Evolutionary conservation across 2,113 vertebrate genomes (phyloP).

Genomic region (Hipposideros armiger): DNA sequence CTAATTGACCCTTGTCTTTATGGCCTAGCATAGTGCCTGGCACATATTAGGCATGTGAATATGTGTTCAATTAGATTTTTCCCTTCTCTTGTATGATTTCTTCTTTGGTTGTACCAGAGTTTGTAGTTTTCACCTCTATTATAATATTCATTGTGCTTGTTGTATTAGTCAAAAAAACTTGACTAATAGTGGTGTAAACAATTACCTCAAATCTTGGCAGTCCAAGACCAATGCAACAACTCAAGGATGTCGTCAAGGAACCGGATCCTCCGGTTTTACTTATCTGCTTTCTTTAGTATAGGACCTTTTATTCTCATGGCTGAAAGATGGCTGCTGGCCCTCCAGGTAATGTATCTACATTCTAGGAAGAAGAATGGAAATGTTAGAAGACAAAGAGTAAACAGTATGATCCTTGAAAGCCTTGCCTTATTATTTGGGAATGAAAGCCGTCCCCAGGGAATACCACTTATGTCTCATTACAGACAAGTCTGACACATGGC

Average conservation of each 20-base stretch:
- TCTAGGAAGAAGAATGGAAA: neutral
- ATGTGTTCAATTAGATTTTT: neutral
- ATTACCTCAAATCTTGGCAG: neutral
- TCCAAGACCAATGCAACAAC: neutral
- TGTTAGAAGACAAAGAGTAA: neutral
- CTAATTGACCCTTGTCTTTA: neutral
- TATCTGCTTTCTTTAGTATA: neutral
- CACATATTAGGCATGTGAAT: neutral
- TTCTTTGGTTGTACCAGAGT: neutral
- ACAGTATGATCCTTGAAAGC: neutral
- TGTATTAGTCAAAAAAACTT: neutral
- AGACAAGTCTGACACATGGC: neutral
- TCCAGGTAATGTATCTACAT: neutral
- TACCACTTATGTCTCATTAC: neutral
- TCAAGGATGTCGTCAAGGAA: neutral
- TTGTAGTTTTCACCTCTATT: neutral
- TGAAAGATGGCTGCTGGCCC: neutral
- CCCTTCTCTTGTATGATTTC: constrained; percentile 1
- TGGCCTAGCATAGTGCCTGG: neutral
- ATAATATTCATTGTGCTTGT: neutral
- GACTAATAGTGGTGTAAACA: neutral
- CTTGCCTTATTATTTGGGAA: neutral
- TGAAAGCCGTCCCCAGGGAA: neutral
- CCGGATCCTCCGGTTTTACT: neutral
- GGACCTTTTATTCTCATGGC: neutral